Conservation (phyloP, 2,797 vertebrate genomes). For the Crenuchus spilurus region DNA sequence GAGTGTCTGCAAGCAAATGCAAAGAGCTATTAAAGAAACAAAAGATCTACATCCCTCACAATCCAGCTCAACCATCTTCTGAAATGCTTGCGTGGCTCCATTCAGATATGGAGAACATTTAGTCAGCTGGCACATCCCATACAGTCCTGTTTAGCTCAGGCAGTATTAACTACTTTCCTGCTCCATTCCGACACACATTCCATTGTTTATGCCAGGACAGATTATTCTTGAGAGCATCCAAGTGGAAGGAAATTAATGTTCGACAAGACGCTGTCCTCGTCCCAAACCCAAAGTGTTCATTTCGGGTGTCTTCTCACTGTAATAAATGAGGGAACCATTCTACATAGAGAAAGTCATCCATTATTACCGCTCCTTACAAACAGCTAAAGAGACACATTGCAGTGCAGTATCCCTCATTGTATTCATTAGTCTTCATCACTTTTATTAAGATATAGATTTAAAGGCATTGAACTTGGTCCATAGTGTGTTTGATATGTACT, state of each 20-base stretch:
- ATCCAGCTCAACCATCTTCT: background rate
- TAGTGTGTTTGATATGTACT: no score
- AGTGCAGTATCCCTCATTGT: background rate
- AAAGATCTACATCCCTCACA: background rate
- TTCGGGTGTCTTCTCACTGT: conserved; percentile 14
- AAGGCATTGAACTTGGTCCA: background rate
- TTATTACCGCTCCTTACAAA: conserved; percentile 35
- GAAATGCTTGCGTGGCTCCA: conserved; percentile 8
- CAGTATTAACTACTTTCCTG: conserved; percentile 25
- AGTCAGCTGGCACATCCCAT: conserved; percentile 41
- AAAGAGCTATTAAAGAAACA: background rate
- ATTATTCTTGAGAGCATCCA: conserved; percentile 26
- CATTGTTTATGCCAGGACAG: conserved; percentile 20
- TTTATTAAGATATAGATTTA: background rate
- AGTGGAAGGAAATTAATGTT: conserved; percentile 26
- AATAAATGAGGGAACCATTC: conserved; percentile 21
- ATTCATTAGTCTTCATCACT: conserved; percentile 2
- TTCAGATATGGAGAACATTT: conserved; percentile 26
- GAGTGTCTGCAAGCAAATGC: no score
- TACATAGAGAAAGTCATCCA: conserved; percentile 19
- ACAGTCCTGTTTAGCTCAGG: conserved; percentile 36
- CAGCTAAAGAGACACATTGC: conserved; percentile 8
- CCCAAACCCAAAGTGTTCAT: conserved; percentile 11
- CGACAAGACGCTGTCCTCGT: background rate
- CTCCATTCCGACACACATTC: conserved; percentile 7